Base-by-base conservation (phyloP, 2,888 invertebrate genomes). In the Xestoiulus laeticollis region DNA sequence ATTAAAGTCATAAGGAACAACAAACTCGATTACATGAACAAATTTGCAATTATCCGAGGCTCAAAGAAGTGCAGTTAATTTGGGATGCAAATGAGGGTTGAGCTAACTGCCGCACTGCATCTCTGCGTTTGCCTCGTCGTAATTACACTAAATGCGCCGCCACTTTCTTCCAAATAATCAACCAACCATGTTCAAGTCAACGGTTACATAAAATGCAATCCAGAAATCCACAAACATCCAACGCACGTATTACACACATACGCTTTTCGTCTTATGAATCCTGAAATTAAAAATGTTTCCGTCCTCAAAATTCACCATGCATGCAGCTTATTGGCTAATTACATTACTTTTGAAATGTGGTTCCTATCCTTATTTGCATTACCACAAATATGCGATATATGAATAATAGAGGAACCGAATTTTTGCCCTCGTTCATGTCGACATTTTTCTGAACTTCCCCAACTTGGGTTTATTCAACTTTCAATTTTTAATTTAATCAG, bases 1-100 rank as follows among this genome's bases (percentile, higher is more conserved):
- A 78, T 78, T 78, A 78, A 78, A 78, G 78, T 78, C 78, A 78
- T 78, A 78, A 78, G 85, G 86, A 86, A 86, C 86, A 53, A 86
- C 86, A 86, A 86, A 86, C 33, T 86, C 44, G 44, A 86, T 86
- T 86, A 53, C 48, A 48, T 12, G 86, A 86, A 86, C 48, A 86
- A 86, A 86, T 86, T 86, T 48, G 86, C 86, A 86, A 86, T 86
- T 86, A 86, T 44, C 86, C 59, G 86, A 33, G 59, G 19, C 86
- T 86, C 86, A 53, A 53, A 59, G 86, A 44, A 43, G 19, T 86
- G n/a, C 59, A 53, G 86, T 53, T 86, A 86, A 86, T 86, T 86
- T 86, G 86, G 86, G 33, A 86, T 86, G 86, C 86, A 86, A 86
- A 86, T 86, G 43, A 44, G 86, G 33, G 86, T 30, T 59, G 86